Base-by-base conservation (phyloP, 2,888 invertebrate species). In the Drosophila diplacantha region DNA sequence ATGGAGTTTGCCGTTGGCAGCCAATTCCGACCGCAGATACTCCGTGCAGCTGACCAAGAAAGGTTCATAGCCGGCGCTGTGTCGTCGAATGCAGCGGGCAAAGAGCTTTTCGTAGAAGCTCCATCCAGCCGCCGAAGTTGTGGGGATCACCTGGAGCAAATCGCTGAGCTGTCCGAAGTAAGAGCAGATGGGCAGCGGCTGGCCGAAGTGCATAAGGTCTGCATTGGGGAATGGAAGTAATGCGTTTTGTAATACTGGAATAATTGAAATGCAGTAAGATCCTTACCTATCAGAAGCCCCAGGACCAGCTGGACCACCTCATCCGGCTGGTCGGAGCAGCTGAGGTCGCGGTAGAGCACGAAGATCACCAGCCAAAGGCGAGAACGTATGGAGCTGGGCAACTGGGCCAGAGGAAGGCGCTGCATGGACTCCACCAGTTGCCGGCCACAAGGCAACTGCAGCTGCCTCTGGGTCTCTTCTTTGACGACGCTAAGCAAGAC, bases 131-230 rank as follows among this genome's bases (percentile, higher is more conserved):
- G 81, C 60, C 0, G 63, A 12, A 16, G n/a, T 18, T 16, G 51
- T 38, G 9, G 86, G 82, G 8, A 88, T 67, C 31, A 86, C 56
- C 32, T 68, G 53, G 14, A 86, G 61, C 32, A 88, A 67, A 2
- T 77, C 50, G 66, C 24, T 67, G 38, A 41, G 74, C 65, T 16
- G 31, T 4, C 82, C 74, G 11, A 88, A 78, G 58, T 82, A 77
- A 12, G 73, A 77, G 52, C 85, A 86, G 24, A 87, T 71, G 50
- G 84, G 70, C 51, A 87, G 62, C 22, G 79, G 75, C 16, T 78
- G 81, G 0, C 87, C 88, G 56, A 88, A 87, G 57, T 87, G 86
- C 47, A 88, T 69, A 24, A 88, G 37, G 70, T 85, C 87, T 87
- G 56, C 8, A 52, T 16, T 55, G 7, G 7, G 31, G 34, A 18